These are phyloP conservation scores for Parnassius orleans DNA, from an alignment of 2,888 invertebrate genomes.

Conservation along the genomic window DNA sequence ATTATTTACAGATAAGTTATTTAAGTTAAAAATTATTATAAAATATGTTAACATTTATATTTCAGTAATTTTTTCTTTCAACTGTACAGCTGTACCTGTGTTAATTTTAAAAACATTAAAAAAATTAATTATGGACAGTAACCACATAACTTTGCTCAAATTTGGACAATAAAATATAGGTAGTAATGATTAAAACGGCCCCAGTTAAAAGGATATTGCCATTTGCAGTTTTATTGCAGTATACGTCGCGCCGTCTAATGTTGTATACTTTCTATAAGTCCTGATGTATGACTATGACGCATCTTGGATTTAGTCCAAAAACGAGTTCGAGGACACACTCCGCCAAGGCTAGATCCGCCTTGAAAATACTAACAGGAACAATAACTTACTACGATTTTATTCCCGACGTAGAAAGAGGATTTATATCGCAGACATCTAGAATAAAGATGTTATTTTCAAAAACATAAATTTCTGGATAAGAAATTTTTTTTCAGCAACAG, in stretches of 20 bases:
- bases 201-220: constrained; percentile 18
- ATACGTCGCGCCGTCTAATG: constrained; percentile 40
- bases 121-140: too few species aligned
- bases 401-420: constrained; percentile 15
- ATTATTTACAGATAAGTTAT: too few species aligned
- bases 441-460: neutral
- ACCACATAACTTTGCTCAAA: too few species aligned
- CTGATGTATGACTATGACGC: constrained; percentile 37
- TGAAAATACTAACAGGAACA: constrained; percentile 37
- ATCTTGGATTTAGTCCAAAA: constrained; percentile 55
- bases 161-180: too few species aligned
- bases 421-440: constrained; percentile 5
- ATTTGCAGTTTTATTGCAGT: constrained; percentile 44
- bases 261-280: constrained; percentile 24
- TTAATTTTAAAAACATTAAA: too few species aligned
- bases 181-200: neutral
- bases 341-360: constrained; percentile 49
- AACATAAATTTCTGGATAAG: neutral
- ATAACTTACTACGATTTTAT: constrained; percentile 23
- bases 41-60: too few species aligned
- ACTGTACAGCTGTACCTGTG: too few species aligned
- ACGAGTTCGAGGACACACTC: constrained; percentile 34
- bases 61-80: too few species aligned
- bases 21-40: too few species aligned
- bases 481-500: too few species aligned